Conservation (phyloP, 2,113 vertebrate species). For the Sphaerodactylus townsendi region DNA sequence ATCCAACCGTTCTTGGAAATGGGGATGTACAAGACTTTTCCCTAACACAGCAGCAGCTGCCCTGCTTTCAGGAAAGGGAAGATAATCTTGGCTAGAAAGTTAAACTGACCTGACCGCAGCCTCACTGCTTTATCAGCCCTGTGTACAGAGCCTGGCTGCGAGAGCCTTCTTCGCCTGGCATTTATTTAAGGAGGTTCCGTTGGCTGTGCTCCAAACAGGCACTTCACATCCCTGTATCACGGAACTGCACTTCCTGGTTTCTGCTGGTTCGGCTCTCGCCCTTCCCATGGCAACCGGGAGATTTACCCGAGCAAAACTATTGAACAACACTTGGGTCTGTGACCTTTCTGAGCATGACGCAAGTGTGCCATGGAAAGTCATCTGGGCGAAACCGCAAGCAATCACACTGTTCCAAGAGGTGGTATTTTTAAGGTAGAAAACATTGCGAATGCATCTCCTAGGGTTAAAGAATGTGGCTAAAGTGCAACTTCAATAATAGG, state of each 20-base stretch:
- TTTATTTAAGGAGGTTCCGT: slow-evolving; percentile 67
- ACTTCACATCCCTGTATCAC: slow-evolving; percentile 49
- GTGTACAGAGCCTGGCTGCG: slow-evolving; percentile 27
- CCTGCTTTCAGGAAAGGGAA: slow-evolving; percentile 36
- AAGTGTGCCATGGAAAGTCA: not conserved
- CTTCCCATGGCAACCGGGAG: slow-evolving; percentile 27
- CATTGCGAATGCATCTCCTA: too few relatives aligned
- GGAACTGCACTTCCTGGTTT: slow-evolving; percentile 62
- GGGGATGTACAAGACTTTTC: not conserved
- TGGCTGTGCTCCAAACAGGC: slow-evolving; percentile 59
- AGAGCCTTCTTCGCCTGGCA: slow-evolving; percentile 35
- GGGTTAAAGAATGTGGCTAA: too few relatives aligned
- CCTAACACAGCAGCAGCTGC: not conserved
- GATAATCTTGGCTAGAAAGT: slow-evolving; percentile 22
- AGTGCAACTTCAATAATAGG: too few relatives aligned
- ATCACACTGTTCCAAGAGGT: not conserved
- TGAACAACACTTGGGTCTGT: slow-evolving; percentile 15
- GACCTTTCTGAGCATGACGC: slow-evolving; percentile 27
- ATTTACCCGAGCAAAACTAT: slow-evolving; percentile 23
- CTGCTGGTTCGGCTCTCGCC: slow-evolving; percentile 4
- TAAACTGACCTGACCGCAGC: slow-evolving; percentile 6
- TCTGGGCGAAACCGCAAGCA: not conserved
- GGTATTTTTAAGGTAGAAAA: not conserved
- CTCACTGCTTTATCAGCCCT: slow-evolving; percentile 18
- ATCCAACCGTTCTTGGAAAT: not conserved